Evolutionary conservation across 2,888 invertebrate genomes (phyloP), one percentile per base, ranked within the genome.

Genomic region (Adelognathus sp.): DNA sequence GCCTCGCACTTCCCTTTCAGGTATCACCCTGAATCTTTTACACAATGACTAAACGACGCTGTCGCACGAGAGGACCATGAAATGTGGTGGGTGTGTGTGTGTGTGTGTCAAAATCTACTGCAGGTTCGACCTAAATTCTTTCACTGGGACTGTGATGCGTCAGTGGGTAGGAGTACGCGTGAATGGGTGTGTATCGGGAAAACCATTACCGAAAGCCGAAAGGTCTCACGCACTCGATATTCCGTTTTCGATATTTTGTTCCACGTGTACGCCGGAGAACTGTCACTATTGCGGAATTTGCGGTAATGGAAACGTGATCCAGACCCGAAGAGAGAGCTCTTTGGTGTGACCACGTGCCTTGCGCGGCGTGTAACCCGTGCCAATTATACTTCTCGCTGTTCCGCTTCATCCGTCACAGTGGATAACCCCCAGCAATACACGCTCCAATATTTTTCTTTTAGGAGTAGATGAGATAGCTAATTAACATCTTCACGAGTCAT

Each of bases 11-110:
- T 60, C 36, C 44, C 58, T 60, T 46, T 36, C 50, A 50, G 46
- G 39, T 50, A 36, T 50, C 16, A 60, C 24, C 27, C 46, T 70
- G 50, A 70, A 60, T 70, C 70, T 60, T 60, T 60, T 70, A 70
- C 50, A 24, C 50, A 50, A 50, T 50, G 18, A 50, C 50, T 21
- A 11, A 24, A 50, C 50, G 50, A 9, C 21, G 24, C 4, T 50
- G 50, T 18, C 46, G 18, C 46, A 46, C 18, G 46, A 46, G 46
- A 21, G 18, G 1, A 21, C 18, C 9, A 3, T 46, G 0, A 18
- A 46, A 11, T 4, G 24, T n/a, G 46, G 16, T 11, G 21, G 2
- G 3, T 58, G 58, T 36, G 21, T 39, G n/a, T 39, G 33, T 39
- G 39, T 39, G n/a, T 58, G 27, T 31, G 31, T 69, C 9, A 33